phyloP scores from a whole-genome alignment of 2,113 vertebrate species.

The Cynopterus brachyotis region DNA sequence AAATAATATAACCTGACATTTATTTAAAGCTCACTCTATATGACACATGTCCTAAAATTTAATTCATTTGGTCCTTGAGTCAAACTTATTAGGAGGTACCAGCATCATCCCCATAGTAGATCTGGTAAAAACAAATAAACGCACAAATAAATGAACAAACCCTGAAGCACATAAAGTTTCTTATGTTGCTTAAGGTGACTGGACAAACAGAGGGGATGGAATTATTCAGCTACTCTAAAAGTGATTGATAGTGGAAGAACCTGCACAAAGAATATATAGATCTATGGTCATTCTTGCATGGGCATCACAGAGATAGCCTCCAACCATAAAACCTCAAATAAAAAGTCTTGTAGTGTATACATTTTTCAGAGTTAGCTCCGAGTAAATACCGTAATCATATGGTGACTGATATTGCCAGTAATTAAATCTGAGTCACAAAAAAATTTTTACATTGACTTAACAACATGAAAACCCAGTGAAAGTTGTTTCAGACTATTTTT shows the following conservation, averaged over 20 bases:
- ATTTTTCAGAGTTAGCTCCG: neutral
- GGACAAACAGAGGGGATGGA: neutral
- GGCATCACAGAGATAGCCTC: neutral
- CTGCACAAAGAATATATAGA: neutral
- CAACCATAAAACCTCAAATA: neutral
- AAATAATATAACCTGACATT: neutral
- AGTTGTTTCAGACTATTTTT: neutral
- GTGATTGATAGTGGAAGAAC: neutral
- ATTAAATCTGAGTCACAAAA: neutral
- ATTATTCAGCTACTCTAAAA: too few species aligned
- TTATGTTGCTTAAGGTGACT: neutral
- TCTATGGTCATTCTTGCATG: neutral
- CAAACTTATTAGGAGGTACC: neutral
- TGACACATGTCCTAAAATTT: neutral
- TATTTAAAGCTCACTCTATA: neutral
- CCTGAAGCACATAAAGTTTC: neutral
- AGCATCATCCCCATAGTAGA: neutral
- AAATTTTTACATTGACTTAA: neutral
- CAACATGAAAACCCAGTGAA: neutral
- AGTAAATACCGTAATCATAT: neutral
- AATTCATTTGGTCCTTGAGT: neutral
- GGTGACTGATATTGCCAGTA: neutral
- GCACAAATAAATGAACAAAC: neutral
- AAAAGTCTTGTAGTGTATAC: neutral
- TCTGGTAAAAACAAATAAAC: neutral